Evolutionary conservation across 2,888 invertebrate genomes (phyloP), one percentile per base, ranked within the genome.

Genomic region (Pharmacophagus antenor): DNA sequence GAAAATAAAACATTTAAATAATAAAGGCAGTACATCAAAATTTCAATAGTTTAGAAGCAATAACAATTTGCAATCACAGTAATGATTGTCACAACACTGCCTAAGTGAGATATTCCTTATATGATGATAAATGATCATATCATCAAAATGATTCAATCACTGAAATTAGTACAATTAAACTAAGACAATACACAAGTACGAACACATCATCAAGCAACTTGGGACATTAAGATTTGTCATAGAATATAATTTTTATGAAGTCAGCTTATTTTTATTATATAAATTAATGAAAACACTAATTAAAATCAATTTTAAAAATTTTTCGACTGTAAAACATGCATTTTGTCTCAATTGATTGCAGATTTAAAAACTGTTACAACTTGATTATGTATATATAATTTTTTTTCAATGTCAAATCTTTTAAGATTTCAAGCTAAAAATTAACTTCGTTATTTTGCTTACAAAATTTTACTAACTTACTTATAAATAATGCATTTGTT

Each of bases 151-250:
- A 80, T 74, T 79, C 68, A 73, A 72, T 77, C 67, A 74, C 71
- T 74, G 69, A 67, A 69, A 67, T 70, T 66, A 67, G 23, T 67
- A 70, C 67, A 68, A 70, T 70, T 72, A 74, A 72, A 70, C 77
- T 82, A 80, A 77, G 72, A 70, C 72, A 73, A 80, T 77, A n/a
- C 37, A 78, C 80, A 74, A 69, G 73, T 71, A 78, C 72, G 73
- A 76, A 76, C 75, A 51, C 55, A 17, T 21, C n/a, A 55, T 31
- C 66, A 69, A 65, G 59, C 52, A 64, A 61, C 48, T n/a, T 23
- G 21, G 23, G 17, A 4, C 3, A 7, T 5, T 44, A 2, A 1
- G 8, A 7, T 44, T 37, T 15, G 15, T 31, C 15, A 10, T 31
- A 12, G 31, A 31, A 31, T 12, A 12, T 31, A 8, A 31, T 31